These are phyloP conservation scores for Graptemys geographica DNA, from an alignment of 2,797 vertebrate genomes.

Conservation along the genomic window DNA sequence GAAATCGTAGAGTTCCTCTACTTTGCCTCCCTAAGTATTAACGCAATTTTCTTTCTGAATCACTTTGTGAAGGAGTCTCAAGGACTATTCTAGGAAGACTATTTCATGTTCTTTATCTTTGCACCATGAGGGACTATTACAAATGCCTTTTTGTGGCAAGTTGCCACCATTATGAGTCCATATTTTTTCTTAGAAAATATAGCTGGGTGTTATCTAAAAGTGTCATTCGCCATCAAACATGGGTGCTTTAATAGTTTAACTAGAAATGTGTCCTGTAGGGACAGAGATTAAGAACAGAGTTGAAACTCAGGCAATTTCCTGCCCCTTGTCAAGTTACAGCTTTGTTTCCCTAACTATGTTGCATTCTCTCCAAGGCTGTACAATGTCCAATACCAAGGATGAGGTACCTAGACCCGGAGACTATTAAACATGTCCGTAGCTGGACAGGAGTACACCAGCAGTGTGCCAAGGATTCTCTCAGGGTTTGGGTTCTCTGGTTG, in stretches of 20 bases:
- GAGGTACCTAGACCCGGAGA: neutral
- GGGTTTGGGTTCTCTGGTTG: accelerated
- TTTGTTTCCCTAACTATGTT: neutral
- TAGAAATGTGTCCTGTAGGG: constrained; percentile 24
- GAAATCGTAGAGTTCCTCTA: accelerated
- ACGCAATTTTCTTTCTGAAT: neutral
- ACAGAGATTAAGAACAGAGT: constrained; percentile 11
- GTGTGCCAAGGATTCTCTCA: neutral
- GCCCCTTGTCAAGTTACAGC: neutral
- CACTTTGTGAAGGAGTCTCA: neutral
- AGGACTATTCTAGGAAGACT: neutral
- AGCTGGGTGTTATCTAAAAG: constrained; percentile 12
- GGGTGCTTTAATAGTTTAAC: neutral
- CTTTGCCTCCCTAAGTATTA: neutral
- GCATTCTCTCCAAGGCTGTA: neutral
- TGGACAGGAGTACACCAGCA: neutral
- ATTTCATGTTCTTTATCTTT: accelerated
- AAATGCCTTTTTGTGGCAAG: neutral
- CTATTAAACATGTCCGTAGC: neutral
- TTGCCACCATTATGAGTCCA: neutral
- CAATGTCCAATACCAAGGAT: neutral
- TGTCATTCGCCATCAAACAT: constrained; percentile 9
- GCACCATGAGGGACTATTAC: neutral
- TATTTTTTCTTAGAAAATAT: constrained; percentile 39
- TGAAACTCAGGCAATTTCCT: neutral